Base-by-base conservation (phyloP, 1,140 invertebrate species). In the Drosophila truncata region DNA sequence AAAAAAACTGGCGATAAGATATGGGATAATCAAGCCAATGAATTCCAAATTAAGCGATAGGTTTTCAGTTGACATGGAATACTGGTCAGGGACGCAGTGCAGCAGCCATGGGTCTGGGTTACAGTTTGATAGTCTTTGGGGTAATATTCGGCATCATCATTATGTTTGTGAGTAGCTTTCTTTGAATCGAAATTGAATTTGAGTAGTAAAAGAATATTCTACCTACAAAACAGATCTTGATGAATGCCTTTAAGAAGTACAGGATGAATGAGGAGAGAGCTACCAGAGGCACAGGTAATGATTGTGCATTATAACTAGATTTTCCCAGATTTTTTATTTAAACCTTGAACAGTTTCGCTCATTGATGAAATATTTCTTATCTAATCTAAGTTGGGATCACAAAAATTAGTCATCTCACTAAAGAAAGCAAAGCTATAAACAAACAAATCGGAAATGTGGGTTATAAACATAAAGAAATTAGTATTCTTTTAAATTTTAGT, bases 361-460 rank as follows among this genome's bases (percentile, higher is more conserved):
- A 23, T 55, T 37, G 20, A 55, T 37, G 33, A 55, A 55, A 55
- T 37, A 55, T 23, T 55, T 11, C 33, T n/a, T 55, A 55, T 55
- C 52, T 55, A 37, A 37, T 55, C 50, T 23, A 2, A 23, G 9
- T 16, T n/a, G 3, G 8, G 4, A 6, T 23, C 35, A 6, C 5
- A 23, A 16, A 16, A 35, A 35, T 54, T 16, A 54, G 50, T 54
- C 31, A 54, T 23, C 13, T 20, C 2, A 4, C 2, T 29, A 0
- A 31, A 14, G 27, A 50, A 52, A 20, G 8, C 7, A 16, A 9
- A 1, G 16, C 10, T 18, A 18, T 13, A 18, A 31, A 11, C 5
- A 7, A 33, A 14, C 4, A 23, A 23, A 37, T 7, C 8, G 52
- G 33, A 54, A 54, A 54, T 14, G 52, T 9, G 3, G 18, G 7